These are phyloP conservation scores for Heteromurus nitidus DNA, from an alignment of 2,888 invertebrate species.

Conservation along the genomic window DNA sequence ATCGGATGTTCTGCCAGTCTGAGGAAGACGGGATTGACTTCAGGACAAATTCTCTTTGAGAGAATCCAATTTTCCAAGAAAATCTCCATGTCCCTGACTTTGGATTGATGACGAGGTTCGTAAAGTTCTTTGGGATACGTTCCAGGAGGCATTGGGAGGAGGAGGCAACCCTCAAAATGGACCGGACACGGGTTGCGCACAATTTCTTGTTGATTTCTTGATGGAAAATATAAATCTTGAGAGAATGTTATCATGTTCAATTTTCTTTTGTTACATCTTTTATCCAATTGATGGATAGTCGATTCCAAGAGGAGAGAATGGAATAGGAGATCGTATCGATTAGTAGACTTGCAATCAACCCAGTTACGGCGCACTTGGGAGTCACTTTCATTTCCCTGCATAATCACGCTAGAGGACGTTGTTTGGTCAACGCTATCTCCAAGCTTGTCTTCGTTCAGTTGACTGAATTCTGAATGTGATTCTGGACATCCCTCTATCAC, in stretches of 20 bases:
- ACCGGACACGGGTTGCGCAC: neutral
- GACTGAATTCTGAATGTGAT: no score
- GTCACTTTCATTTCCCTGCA: no score
- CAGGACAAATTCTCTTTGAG: neutral
- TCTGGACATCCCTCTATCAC: no score
- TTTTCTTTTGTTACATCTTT: neutral
- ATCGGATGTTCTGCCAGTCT: conserved; percentile 5
- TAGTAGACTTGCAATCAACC: no score
- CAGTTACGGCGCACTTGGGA: no score
- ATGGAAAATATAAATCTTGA: neutral
- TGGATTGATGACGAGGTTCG: conserved; percentile 2
- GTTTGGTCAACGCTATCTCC: no score
- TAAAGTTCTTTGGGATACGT: neutral
- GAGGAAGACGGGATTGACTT: neutral
- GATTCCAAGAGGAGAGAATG: neutral
- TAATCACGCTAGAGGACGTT: no score
- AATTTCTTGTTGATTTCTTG: neutral
- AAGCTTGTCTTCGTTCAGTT: no score
- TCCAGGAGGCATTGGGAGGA: neutral
- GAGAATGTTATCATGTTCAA: neutral
- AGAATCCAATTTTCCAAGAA: conserved; percentile 5
- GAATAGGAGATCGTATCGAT: neutral
- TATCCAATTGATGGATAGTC: neutral
- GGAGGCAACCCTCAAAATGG: neutral
- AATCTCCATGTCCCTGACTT: neutral